These are phyloP conservation scores for Willowsia nigromaculata DNA, from an alignment of 2,888 invertebrate species.

Conservation along the genomic window DNA sequence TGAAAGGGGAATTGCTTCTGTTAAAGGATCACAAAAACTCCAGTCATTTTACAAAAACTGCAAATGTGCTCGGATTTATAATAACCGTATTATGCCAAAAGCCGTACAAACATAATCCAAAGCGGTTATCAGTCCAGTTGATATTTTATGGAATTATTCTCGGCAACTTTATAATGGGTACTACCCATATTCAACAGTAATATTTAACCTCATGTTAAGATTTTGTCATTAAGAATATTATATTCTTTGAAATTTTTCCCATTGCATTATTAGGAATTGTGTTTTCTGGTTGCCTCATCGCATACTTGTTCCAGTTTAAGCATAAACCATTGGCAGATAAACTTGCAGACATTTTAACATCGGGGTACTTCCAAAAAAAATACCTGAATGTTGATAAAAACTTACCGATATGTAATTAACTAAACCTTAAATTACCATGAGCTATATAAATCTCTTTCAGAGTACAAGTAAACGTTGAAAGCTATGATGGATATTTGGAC, in stretches of 20 bases:
- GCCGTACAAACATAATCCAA: conserved; percentile 60
- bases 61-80: conserved; percentile 42
- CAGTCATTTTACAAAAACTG: conserved; percentile 33
- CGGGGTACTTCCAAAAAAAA: conserved; percentile 45
- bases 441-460: no score
- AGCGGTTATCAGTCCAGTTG: conserved; percentile 35
- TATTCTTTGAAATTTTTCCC: no score
- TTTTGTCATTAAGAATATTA: no score
- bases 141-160: conserved; percentile 53
- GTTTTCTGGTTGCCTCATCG: conserved; percentile 63
- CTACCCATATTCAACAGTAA: no score
- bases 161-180: no score
- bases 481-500: conserved; percentile 67
- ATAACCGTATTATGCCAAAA: conserved; percentile 65
- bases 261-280: no score
- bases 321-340: conserved; percentile 58
- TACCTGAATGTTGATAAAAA: no score
- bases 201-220: no score
- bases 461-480: conserved; percentile 9
- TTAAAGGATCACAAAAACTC: no score
- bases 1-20: no score
- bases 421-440: no score
- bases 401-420: no score
- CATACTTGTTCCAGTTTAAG: conserved; percentile 50
- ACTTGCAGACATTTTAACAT: conserved; percentile 39